phyloP scores from a whole-genome alignment of 2,797 vertebrate genomes.

The Hylomyscus alleni region DNA sequence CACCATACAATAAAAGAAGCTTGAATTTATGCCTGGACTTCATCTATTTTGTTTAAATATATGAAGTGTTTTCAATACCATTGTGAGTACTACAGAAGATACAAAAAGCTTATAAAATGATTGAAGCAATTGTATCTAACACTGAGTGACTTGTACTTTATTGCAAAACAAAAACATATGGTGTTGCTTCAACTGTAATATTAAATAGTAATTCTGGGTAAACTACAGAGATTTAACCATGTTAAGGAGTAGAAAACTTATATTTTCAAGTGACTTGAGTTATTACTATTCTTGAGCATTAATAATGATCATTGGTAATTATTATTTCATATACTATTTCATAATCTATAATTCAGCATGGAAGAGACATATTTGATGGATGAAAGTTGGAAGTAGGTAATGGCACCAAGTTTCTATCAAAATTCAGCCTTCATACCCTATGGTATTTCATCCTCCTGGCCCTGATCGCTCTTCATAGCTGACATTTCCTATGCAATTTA shows the following conservation, averaged over 20 bases:
- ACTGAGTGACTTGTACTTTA: constrained; percentile 26
- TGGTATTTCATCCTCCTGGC: constrained; percentile 59
- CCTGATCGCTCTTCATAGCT: constrained; percentile 65
- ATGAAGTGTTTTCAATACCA: background rate
- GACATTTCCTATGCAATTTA: constrained; percentile 76
- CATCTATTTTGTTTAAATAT: constrained; percentile 41
- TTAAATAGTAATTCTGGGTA: constrained; percentile 47
- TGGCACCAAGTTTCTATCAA: constrained; percentile 44
- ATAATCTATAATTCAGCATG: constrained; percentile 62
- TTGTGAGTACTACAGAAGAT: background rate
- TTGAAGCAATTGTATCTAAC: background rate
- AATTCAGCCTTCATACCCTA: constrained; percentile 62
- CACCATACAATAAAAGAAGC: background rate
- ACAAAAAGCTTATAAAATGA: background rate
- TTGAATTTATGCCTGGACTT: background rate
- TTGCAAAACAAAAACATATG: background rate
- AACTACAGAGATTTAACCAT: background rate
- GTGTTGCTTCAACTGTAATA: constrained; percentile 23
- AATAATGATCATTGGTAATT: constrained; percentile 66
- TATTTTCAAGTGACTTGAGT: constrained; percentile 51
- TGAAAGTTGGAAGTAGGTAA: constrained; percentile 30
- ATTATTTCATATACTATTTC: constrained; percentile 69
- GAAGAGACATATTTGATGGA: constrained; percentile 48
- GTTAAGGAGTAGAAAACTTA: constrained; percentile 57
- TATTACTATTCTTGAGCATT: constrained; percentile 63